A percentile compares a stretch with the other conserved stretches of the same genome.
Conservation (phyloP, 2,888 invertebrate species). For the Tortricodes alternella region DNA sequence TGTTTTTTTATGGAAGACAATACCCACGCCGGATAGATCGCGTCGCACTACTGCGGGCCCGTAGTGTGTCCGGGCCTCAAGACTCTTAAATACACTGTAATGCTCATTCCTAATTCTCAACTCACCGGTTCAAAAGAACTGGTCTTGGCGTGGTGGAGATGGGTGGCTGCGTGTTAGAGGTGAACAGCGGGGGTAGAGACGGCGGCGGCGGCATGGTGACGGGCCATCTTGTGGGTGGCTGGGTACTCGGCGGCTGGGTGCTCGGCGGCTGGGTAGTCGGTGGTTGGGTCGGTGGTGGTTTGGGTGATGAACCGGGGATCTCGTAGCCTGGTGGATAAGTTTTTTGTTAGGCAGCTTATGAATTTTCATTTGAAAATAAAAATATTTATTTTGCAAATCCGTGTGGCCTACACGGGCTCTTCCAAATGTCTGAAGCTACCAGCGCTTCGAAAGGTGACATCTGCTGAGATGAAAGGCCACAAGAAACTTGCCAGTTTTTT, state of each 20-base stretch:
- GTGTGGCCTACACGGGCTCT: no score
- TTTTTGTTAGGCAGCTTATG: no score
- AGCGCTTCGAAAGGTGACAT: no score
- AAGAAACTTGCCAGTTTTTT: no score
- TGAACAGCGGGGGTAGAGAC: conserved; percentile 28
- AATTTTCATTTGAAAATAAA: no score
- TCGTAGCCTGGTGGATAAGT: conserved; percentile 36
- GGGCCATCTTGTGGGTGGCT: conserved; percentile 1
- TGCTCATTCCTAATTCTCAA: neutral
- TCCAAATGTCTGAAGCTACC: no score
- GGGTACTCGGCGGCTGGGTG: conserved; percentile 32
- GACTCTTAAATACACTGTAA: neutral
- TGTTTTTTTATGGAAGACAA: no score
- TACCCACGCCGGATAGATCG: no score
- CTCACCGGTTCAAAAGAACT: conserved; percentile 28
- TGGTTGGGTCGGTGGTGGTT: conserved; percentile 33
- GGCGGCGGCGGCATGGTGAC: conserved; percentile 29
- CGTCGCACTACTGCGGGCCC: no score
- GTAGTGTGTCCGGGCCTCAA: neutral
- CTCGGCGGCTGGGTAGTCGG: conserved; percentile 36
- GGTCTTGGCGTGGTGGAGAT: conserved; percentile 48
- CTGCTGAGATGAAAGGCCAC: no score
- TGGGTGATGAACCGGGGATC: conserved; percentile 36
- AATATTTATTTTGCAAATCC: no score
- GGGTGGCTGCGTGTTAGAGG: conserved; percentile 5